Conservation (phyloP, 2,888 invertebrate genomes). For the Leptinotarsa juncta region DNA sequence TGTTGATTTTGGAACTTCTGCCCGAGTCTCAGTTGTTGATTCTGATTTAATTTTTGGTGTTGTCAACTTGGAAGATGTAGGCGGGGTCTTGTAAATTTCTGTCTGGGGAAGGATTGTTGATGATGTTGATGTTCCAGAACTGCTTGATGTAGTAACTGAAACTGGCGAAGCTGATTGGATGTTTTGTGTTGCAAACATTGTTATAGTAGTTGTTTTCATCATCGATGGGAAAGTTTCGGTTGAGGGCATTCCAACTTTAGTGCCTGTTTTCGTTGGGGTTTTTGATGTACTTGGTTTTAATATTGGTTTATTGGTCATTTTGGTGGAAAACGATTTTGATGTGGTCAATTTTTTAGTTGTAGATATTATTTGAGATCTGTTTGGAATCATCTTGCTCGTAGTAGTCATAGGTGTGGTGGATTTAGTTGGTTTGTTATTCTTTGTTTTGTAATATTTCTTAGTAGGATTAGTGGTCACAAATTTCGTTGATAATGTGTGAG, state of each 20-base stretch:
- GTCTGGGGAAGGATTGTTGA: neutral
- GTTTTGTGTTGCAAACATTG: conserved; percentile 11
- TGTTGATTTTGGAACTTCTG: conserved; percentile 29
- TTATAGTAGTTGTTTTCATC: conserved; percentile 9
- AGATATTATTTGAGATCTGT: neutral
- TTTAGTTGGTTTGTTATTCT: conserved; percentile 10
- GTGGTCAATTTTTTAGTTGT: conserved; percentile 16
- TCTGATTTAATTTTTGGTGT: conserved; percentile 24
- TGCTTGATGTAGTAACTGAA: neutral
- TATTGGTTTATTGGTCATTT: conserved; percentile 33
- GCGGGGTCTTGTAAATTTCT: too few relatives aligned
- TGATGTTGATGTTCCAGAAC: neutral
- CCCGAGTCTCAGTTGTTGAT: conserved; percentile 10
- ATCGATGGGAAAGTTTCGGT: neutral
- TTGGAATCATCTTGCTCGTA: neutral
- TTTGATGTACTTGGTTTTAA: conserved; percentile 18
- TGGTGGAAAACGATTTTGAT: neutral
- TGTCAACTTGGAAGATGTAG: too few relatives aligned
- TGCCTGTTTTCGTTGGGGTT: neutral
- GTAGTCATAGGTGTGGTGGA: conserved; percentile 1
- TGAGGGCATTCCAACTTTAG: neutral
- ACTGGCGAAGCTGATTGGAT: conserved; percentile 9
- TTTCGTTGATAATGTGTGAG: neutral
- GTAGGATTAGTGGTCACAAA: conserved; percentile 20
- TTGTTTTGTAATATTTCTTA: conserved; percentile 24